Conservation (phyloP, 2,113 vertebrate genomes). For the Strigops habroptila region DNA sequence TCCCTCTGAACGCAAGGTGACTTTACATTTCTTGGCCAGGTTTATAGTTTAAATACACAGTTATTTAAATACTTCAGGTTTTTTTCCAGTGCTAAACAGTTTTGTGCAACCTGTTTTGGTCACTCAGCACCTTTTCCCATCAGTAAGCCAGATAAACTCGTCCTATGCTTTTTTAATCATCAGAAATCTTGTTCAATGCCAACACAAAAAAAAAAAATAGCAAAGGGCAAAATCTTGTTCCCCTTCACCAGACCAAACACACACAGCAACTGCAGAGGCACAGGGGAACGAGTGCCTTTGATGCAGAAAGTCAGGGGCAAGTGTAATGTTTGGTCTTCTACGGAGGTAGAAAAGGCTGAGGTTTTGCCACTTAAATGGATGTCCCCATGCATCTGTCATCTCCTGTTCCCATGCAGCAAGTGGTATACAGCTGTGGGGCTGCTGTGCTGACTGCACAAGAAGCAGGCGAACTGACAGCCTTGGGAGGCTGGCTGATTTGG, state of each 20-base stretch:
- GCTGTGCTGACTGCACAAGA: not conserved
- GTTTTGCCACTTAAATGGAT: not conserved
- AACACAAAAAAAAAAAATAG: not conserved
- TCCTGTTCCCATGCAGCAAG: not conserved
- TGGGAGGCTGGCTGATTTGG: not conserved
- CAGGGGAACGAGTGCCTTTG: not conserved
- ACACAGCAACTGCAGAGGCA: fast-evolving
- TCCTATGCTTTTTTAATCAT: not conserved
- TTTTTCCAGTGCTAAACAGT: not conserved
- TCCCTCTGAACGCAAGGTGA: not conserved
- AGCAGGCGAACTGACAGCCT: not conserved
- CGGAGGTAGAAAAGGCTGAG: not conserved
- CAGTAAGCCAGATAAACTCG: not conserved
- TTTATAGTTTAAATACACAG: not conserved
- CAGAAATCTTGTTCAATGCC: not conserved
- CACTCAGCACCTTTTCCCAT: not conserved
- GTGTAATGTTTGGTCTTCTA: not conserved
- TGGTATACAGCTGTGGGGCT: not conserved
- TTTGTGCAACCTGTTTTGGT: not conserved
- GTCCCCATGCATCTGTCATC: not conserved
- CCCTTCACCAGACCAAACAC: not conserved
- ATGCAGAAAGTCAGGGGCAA: not conserved
- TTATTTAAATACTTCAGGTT: not conserved
- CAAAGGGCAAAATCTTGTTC: not conserved
- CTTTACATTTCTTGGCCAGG: not conserved